phyloP scores from a whole-genome alignment of 2,113 vertebrate genomes.

The Urocynchramus pylzowi region DNA sequence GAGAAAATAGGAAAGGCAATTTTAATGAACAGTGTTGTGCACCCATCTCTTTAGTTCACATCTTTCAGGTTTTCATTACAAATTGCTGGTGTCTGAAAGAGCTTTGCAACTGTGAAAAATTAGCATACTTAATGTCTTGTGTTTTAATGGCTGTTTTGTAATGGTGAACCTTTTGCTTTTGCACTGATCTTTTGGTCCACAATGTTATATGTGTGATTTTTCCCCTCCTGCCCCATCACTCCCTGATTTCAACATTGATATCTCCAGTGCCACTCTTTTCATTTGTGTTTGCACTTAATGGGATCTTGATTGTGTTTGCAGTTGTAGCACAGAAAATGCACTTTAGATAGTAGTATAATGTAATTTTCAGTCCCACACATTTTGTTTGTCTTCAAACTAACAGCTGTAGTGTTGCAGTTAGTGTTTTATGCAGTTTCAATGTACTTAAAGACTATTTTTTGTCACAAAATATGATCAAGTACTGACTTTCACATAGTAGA shows the following conservation, averaged over 20 bases:
- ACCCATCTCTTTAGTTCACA: neutral
- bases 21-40: neutral
- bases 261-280: neutral
- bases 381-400: neutral
- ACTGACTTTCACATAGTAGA: neutral
- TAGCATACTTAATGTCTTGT: neutral
- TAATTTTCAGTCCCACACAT: neutral
- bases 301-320: neutral
- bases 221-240: rapidly evolving
- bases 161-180: neutral
- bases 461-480: neutral
- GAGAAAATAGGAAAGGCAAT: neutral
- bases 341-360: neutral
- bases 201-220: neutral
- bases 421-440: neutral
- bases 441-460: neutral
- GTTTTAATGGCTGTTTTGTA: neutral
- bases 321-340: neutral
- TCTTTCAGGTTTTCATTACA: neutral
- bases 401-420: neutral
- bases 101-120: neutral
- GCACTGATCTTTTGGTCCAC: neutral
- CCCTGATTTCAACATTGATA: neutral
- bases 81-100: neutral
- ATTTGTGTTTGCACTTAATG: neutral